Evolutionary conservation across 2,113 vertebrate species (phyloP), one percentile per base, ranked within the genome.

Genomic region (Girardinichthys multiradiatus): DNA sequence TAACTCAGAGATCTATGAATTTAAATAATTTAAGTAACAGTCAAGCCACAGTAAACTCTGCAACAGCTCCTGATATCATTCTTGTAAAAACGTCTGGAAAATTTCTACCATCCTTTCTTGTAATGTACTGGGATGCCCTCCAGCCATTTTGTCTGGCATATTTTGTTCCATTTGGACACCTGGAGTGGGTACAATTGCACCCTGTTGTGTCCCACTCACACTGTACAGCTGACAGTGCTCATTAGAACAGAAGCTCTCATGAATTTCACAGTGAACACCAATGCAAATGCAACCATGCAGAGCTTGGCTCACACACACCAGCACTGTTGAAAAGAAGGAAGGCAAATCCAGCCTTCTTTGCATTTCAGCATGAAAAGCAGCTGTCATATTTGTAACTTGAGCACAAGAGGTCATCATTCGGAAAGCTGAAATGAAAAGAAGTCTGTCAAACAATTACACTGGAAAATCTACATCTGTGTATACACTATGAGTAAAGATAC

Each of bases 101-200:
- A 69, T 90, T 84, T 51, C 69, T 82, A 15, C 82, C 80, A 3
- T 87, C 82, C 8, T 79, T 72, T 39, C 88, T 92, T 57, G 75
- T 51, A 64, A 24, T 31, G 8, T 84, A 63, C 35, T 79, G 60
- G 24, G 89, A 92, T 29, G 74, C 82, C 24, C 78, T 80, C 6
- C 69, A 4, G 24, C 87, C 89, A 21, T 88, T 63, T 30, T 83
- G 51, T 26, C 86, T 48, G 54, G 35, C 58, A 66, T 86, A 90
- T 28, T 80, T 54, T 54, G 89, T 84, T 31, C 71, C 72, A 2
- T 63, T 19, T 30, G 76, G 72, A 72, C 91, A 91, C 21, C 72
- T 74, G 45, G 80, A 54, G 27, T 77, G 70, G 19, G 76, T 69
- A 54, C 48, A 54, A n/a, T 24, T n/a, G 24, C 48, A 54, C 48